phyloP scores from a whole-genome alignment of 2,888 invertebrate species.

The Drosophila atroscutellata region DNA sequence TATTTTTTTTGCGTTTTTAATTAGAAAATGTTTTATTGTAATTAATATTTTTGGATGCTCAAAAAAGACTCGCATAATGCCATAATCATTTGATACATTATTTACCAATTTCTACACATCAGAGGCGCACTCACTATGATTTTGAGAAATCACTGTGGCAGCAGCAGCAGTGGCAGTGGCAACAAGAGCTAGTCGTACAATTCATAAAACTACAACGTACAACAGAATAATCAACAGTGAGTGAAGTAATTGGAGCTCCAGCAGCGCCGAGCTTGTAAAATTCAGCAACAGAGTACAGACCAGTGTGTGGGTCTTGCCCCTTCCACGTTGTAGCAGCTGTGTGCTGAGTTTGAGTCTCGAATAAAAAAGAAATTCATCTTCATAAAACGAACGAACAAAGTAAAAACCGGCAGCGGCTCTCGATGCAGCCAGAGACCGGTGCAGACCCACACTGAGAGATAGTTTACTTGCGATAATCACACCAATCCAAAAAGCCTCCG shows the following conservation, averaged over 20 bases:
- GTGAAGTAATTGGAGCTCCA: conserved; percentile 75
- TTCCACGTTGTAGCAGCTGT: conserved; percentile 5
- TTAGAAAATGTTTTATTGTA: not conserved
- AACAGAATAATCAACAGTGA: conserved; percentile 59
- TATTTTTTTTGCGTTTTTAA: not conserved
- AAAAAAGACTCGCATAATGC: not conserved
- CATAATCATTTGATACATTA: conserved; percentile 1
- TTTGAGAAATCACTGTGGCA: conserved; percentile 38
- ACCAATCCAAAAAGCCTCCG: conserved; percentile 48
- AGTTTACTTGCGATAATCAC: conserved; percentile 78
- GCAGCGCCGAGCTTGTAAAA: conserved; percentile 36
- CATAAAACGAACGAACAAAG: conserved; percentile 54
- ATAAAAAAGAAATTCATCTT: conserved; percentile 80
- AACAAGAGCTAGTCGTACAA: not conserved
- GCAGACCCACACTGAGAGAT: conserved; percentile 62
- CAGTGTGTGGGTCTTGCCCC: not conserved
- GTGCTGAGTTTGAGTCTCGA: conserved; percentile 53
- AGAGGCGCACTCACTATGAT: conserved; percentile 1
- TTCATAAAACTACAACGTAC: conserved; percentile 50
- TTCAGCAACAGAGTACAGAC: conserved; percentile 5
- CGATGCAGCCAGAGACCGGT: conserved; percentile 31
- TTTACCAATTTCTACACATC: conserved; percentile 12
- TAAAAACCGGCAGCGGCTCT: conserved; percentile 46
- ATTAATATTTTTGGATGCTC: not conserved
- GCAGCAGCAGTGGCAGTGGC: conserved; percentile 2